Evolutionary conservation across 2,888 invertebrate genomes (phyloP).

Genomic region (Callinectes sapidus): DNA sequence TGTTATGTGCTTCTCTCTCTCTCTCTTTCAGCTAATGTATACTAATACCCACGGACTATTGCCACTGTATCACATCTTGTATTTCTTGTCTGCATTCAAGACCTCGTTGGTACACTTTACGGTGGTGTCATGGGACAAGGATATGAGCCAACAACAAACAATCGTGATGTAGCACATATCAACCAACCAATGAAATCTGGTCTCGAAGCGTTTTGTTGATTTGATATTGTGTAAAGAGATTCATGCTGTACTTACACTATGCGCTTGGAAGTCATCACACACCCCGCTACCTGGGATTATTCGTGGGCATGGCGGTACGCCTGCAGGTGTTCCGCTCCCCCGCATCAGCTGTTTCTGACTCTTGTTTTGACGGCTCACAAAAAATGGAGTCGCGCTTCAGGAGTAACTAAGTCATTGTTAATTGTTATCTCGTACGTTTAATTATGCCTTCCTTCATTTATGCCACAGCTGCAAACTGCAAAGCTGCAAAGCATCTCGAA

Average conservation of each 20-base stretch:
- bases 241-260: slow-evolving; percentile 8
- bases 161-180: not conserved
- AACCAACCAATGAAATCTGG: not conserved
- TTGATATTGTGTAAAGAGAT: not conserved
- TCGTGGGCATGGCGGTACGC: slow-evolving; percentile 7
- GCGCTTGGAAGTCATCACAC: slow-evolving; percentile 4
- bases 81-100: not conserved
- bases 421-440: not conserved
- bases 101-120: not conserved
- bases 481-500: too few relatives aligned
- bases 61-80: not conserved
- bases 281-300: not conserved
- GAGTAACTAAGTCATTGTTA: not conserved
- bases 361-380: slow-evolving; percentile 14
- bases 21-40: not conserved
- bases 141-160: not conserved
- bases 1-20: not conserved
- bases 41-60: not conserved
- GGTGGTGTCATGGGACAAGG: not conserved
- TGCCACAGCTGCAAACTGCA: too few relatives aligned
- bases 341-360: slow-evolving; percentile 37
- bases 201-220: not conserved
- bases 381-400: not conserved
- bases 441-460: too few relatives aligned
- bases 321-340: not conserved